Base-by-base conservation (phyloP, 2,113 vertebrate species). In the Cololabis saira region DNA sequence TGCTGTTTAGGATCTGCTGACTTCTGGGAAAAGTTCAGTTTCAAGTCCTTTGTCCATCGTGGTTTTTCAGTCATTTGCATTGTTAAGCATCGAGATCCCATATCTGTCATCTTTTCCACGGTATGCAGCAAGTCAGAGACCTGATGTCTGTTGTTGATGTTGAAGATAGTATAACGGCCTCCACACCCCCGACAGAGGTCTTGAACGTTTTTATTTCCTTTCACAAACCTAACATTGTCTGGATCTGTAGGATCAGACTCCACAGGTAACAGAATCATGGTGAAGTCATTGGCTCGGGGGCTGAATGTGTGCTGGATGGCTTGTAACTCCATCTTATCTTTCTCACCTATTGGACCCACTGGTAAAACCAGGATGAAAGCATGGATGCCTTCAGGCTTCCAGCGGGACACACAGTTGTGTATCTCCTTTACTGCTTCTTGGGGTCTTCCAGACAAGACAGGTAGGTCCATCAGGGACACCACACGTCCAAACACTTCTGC, bases 351-450 rank as follows among this genome's bases (percentile, higher is more conserved):
- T 12, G 30, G 11, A 52, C 19, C 58, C 24, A 81, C 17, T 5
- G 80, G 67, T 19, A 79, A 51, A 15, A 83, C 80, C 52, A 76
- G 55, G 27, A 76, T 12, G 17, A 84, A 84, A 43, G 67, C 73
- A 2, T 87, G 50, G 63, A 80, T 49, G 1, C 74, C 76, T 4
- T 69, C 67, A 4, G 64, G 74, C 6, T 53, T 60, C 74, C 47
- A 82, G n/a, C 74, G 71, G 12, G 1, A 55, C 24, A 84, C 1
- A 12, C 33, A 53, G 17, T 45, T 45, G 1, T 9, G 0, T 1
- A 61, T 66, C 18, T 73, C 58, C 0, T 15, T 18, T 42, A 0
- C 63, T 0, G 27, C 14, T n/a, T 49, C n/a, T n/a, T 27, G 22
- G 15, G 58, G 2, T 56, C 61, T 81, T 52, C 71, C 52, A 4